Conservation (phyloP, 2,113 vertebrate genomes). For the Thalassarche chlororhynchos region DNA sequence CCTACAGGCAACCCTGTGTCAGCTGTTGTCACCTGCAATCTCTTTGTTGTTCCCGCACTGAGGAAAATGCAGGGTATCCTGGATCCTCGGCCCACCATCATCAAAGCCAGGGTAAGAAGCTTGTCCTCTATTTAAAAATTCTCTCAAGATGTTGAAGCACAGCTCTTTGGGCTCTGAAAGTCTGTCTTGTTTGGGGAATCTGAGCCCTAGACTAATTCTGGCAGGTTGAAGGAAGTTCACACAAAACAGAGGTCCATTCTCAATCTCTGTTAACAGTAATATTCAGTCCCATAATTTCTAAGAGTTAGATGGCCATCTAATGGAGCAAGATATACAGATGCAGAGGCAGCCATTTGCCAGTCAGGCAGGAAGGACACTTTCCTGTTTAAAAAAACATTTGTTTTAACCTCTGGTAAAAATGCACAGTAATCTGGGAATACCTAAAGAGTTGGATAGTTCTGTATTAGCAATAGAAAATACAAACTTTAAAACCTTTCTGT, state of each 20-base stretch:
- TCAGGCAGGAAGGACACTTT: not conserved
- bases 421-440: not conserved
- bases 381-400: not conserved
- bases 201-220: not conserved
- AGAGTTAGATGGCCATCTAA: not conserved
- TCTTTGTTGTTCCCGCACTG: slow-evolving; percentile 98
- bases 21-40: slow-evolving; percentile 98
- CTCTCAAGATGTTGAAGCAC: not conserved
- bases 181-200: not conserved
- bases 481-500: not conserved
- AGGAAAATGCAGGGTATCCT: slow-evolving; percentile 99
- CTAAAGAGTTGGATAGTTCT: not conserved
- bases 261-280: not conserved
- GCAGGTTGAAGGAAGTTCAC: not conserved
- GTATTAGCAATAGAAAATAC: not conserved
- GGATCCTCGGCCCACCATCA: slow-evolving; percentile 98
- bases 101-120: slow-evolving; percentile 95
- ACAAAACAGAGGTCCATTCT: not conserved
- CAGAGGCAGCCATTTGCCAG: not conserved
- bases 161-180: not conserved
- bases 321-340: not conserved
- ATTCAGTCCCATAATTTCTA: not conserved
- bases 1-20: slow-evolving; percentile 95
- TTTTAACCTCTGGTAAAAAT: not conserved
- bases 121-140: not conserved